Conservation (phyloP, 1,140 invertebrate genomes). For the Neodiprion fabricii region DNA sequence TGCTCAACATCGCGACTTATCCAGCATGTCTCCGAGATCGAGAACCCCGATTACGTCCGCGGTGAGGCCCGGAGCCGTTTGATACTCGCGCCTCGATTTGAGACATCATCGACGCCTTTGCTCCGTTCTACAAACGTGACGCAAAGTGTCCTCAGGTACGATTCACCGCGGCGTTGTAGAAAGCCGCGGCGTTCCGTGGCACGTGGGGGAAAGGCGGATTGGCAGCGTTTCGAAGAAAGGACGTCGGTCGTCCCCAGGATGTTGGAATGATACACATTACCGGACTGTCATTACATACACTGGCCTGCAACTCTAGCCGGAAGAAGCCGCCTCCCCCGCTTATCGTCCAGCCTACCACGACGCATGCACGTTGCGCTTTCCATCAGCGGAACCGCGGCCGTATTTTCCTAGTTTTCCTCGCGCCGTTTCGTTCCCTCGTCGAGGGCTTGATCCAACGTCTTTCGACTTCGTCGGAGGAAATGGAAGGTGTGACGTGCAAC, state of each 20-base stretch:
- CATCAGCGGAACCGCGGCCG: not conserved
- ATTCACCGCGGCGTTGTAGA: too few relatives aligned
- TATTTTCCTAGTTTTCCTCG: not conserved
- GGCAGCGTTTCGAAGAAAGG: not conserved
- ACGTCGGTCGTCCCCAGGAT: conserved; percentile 31
- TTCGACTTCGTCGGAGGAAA: too few relatives aligned
- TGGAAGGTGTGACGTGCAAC: too few relatives aligned
- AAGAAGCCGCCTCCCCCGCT: conserved; percentile 31
- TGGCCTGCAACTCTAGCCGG: conserved; percentile 34
- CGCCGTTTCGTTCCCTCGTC: too few relatives aligned
- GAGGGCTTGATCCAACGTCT: too few relatives aligned
- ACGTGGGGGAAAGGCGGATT: not conserved
- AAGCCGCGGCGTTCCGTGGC: not conserved
- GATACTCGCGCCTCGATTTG: not conserved
- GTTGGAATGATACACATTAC: conserved; percentile 45
- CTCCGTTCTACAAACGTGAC: too few relatives aligned
- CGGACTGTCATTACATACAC: conserved; percentile 20
- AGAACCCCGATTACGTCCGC: not conserved
- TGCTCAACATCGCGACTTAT: not conserved
- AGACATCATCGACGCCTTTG: not conserved
- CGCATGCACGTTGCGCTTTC: conserved; percentile 39
- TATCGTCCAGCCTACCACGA: conserved; percentile 34
- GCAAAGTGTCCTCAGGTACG: too few relatives aligned
- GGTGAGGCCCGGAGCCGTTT: not conserved
- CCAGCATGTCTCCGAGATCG: not conserved